Conservation (phyloP, 2,113 vertebrate species). For the Elephantulus edwardii region DNA sequence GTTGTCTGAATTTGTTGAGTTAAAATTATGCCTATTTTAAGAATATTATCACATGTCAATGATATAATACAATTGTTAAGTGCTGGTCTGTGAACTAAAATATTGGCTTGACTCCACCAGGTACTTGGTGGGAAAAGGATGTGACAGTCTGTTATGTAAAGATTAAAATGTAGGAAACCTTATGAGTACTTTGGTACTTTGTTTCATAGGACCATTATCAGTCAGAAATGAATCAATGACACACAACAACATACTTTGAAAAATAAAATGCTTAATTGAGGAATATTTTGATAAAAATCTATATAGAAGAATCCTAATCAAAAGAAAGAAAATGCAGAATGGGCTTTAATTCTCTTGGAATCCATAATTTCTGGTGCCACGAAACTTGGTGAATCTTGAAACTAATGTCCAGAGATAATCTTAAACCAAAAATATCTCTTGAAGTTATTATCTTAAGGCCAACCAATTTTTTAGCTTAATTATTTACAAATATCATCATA, state of each 20-base stretch:
- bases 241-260: neutral
- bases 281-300: neutral
- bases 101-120: no score
- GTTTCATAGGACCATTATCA: neutral
- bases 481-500: neutral
- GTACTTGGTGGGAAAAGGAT: no score
- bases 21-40: conserved; percentile 8
- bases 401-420: neutral
- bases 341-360: neutral
- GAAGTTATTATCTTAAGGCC: neutral
- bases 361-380: neutral
- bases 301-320: neutral
- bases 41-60: neutral
- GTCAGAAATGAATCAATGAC: neutral
- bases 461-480: neutral
- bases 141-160: neutral
- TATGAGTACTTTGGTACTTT: neutral
- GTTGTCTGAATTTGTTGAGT: conserved; percentile 25
- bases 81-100: neutral
- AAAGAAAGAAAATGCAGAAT: neutral
- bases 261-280: neutral
- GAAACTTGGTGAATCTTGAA: neutral
- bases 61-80: neutral
- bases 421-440: neutral
- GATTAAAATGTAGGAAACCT: neutral